phyloP scores from a whole-genome alignment of 2,888 invertebrate species.

The Dendrolimus houi region DNA sequence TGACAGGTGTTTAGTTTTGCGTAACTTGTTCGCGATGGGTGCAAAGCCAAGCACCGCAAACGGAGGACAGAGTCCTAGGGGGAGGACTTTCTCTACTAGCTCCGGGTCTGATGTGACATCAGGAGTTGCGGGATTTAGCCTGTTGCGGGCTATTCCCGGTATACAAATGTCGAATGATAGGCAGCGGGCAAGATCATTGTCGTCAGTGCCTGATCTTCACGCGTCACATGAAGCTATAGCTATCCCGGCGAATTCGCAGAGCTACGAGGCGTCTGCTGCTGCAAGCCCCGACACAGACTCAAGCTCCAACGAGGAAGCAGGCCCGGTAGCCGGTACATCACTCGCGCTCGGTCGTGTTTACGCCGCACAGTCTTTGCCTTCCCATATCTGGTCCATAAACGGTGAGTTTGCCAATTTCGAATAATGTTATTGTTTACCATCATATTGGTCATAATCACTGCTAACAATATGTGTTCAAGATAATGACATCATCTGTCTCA shows the following conservation, averaged over 20 bases:
- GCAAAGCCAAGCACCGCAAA: constrained; percentile 90
- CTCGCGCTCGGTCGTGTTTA: constrained; percentile 86
- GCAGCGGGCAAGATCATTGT: constrained; percentile 88
- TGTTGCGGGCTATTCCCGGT: constrained; percentile 83
- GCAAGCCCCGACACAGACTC: constrained; percentile 82
- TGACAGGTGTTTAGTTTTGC: constrained; percentile 61
- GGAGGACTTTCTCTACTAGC: constrained; percentile 86
- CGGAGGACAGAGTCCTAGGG: constrained; percentile 84
- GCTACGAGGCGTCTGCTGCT: constrained; percentile 79
- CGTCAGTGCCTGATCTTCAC: constrained; percentile 87
- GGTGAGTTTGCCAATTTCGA: constrained; percentile 73
- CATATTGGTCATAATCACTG: background rate
- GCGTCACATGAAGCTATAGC: constrained; percentile 77
- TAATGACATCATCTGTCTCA: background rate
- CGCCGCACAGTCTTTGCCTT: constrained; percentile 92
- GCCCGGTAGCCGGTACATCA: constrained; percentile 50
- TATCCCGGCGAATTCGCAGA: constrained; percentile 79
- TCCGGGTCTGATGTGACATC: constrained; percentile 81
- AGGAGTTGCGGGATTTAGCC: constrained; percentile 78
- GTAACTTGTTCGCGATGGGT: constrained; percentile 82
- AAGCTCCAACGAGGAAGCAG: constrained; percentile 81
- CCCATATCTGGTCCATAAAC: constrained; percentile 94
- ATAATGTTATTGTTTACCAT: background rate
- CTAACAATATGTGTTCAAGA: background rate
- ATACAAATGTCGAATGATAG: constrained; percentile 85